These are phyloP conservation scores for Mizuhopecten yessoensis DNA, from an alignment of 1,140 invertebrate genomes.

Conservation along the genomic window DNA sequence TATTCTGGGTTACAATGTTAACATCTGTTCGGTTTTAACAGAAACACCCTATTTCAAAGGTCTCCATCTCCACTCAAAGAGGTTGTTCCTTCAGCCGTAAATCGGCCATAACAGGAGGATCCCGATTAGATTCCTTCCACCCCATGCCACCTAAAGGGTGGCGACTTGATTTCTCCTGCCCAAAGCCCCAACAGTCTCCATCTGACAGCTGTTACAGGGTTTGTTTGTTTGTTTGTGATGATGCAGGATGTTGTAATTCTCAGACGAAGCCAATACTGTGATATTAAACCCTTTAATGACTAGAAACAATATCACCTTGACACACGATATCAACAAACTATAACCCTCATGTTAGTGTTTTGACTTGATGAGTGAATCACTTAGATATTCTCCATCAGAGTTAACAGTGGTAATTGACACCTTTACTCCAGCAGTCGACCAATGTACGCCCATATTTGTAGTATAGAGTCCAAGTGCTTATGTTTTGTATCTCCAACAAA, in stretches of 20 bases:
- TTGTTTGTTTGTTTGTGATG: not conserved
- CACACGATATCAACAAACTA: constrained; percentile 6
- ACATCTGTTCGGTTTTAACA: constrained; percentile 6
- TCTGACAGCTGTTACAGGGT: not conserved
- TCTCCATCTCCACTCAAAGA: not conserved
- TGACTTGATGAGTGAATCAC: not conserved
- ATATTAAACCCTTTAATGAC: not conserved
- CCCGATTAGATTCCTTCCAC: not conserved
- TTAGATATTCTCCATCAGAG: not conserved
- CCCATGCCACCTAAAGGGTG: not conserved
- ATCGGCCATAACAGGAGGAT: constrained; percentile 2
- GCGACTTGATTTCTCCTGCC: not conserved
- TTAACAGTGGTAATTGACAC: not conserved
- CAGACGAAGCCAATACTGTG: not conserved
- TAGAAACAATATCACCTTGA: not conserved
- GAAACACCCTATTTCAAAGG: not conserved
- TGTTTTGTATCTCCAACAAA: no score
- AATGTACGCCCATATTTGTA: no score
- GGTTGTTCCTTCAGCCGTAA: not conserved
- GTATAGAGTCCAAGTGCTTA: no score
- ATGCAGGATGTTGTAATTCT: not conserved
- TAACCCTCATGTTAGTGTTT: not conserved
- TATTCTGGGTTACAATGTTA: not conserved
- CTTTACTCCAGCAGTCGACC: no score
- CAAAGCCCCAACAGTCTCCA: constrained; percentile 31